Percentiles rank a stretch among this genome's conserved stretches.
Evolutionary conservation across 2,888 invertebrate genomes (phyloP).

Genomic region (Neria commutata): DNA sequence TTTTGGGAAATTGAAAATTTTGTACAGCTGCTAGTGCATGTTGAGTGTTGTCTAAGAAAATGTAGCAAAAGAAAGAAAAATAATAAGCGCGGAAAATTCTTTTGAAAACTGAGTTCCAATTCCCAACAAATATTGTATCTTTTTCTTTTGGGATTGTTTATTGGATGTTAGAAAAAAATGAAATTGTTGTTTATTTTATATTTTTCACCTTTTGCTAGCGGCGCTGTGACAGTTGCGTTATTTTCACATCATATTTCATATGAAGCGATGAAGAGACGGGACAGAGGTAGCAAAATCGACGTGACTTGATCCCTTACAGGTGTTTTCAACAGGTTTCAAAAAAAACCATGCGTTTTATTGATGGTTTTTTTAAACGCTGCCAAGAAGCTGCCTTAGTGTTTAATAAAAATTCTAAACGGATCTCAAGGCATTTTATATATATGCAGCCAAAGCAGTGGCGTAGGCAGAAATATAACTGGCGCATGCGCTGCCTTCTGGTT

Average conservation of each 20-base stretch:
- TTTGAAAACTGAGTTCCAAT: not conserved
- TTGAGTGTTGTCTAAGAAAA: too few species aligned
- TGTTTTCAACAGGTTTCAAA: slow-evolving; percentile 21
- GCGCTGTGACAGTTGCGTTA: slow-evolving; percentile 9
- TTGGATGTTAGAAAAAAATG: not conserved
- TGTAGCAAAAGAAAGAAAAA: too few species aligned
- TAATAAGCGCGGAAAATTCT: not conserved
- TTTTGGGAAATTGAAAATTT: too few species aligned
- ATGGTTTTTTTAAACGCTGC: too few species aligned
- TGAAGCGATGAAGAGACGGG: not conserved
- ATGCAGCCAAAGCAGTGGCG: not conserved
- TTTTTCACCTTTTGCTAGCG: too few species aligned
- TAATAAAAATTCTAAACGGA: not conserved
- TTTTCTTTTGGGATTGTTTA: not conserved
- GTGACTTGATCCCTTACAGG: slow-evolving; percentile 40
- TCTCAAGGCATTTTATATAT: not conserved
- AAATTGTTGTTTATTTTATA: not conserved
- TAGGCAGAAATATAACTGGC: too few species aligned
- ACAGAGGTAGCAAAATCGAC: slow-evolving; percentile 13
- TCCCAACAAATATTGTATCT: too few species aligned
- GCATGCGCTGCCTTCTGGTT: too few species aligned
- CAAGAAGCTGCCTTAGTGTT: not conserved
- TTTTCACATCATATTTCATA: slow-evolving; percentile 30
- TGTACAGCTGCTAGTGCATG: not conserved
- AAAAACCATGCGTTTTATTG: not conserved